Percentiles rank a stretch among this genome's conserved stretches.
Evolutionary conservation across 2,888 invertebrate species (phyloP).

Genomic region (Apamea sordens): DNA sequence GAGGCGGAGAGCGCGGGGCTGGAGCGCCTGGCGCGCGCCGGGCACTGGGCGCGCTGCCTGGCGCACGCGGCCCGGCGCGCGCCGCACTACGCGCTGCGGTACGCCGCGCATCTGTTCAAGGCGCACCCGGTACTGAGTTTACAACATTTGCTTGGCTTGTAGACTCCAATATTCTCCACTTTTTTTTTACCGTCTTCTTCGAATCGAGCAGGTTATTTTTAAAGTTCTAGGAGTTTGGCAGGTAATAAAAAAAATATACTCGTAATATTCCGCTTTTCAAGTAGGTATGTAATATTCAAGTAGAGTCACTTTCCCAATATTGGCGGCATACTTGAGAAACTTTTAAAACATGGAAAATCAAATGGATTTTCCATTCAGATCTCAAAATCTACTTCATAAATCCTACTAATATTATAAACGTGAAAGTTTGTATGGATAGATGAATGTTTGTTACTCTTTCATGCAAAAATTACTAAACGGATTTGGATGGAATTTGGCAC

Average conservation of each 20-base stretch:
- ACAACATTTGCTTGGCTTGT: not conserved
- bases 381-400: not conserved
- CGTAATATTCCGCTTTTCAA: not conserved
- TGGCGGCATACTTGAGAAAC: not conserved
- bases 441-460: too few relatives aligned
- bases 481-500: too few relatives aligned
- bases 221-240: not conserved
- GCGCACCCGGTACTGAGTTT: conserved; percentile 76
- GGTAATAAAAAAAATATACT: not conserved
- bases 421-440: too few relatives aligned
- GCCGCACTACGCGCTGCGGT: conserved; percentile 85
- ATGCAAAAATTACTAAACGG: too few relatives aligned
- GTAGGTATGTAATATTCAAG: too few relatives aligned
- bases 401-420: too few relatives aligned
- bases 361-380: not conserved
- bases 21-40: conserved; percentile 85
- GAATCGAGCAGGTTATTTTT: too few relatives aligned
- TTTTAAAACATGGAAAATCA: too few relatives aligned
- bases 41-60: conserved; percentile 87
- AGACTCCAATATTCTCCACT: not conserved
- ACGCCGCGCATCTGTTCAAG: conserved; percentile 84
- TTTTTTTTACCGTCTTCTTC: not conserved
- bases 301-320: not conserved
- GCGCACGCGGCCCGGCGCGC: conserved; percentile 82
- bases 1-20: conserved; percentile 76